Conservation (phyloP, 2,113 vertebrate species). For the Labeo rohita region DNA sequence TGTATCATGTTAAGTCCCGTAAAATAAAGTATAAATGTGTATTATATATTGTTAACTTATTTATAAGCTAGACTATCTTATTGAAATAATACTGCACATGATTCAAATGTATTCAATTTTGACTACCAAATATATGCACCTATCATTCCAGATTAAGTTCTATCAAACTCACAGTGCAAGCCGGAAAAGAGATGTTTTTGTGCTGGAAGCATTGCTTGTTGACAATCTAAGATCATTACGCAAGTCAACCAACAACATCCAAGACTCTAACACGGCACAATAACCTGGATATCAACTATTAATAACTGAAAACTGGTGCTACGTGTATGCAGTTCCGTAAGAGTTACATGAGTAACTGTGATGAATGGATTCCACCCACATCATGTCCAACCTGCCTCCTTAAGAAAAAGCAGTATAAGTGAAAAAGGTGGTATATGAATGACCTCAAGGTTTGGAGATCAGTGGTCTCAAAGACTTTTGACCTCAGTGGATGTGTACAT, state of each 20-base stretch:
- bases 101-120: conserved; percentile 42
- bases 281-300: not conserved
- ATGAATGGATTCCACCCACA: not conserved
- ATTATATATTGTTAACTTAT: conserved; percentile 75
- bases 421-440: not conserved
- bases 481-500: not conserved
- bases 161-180: conserved; percentile 13
- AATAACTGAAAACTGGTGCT: not conserved
- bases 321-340: conserved; percentile 11
- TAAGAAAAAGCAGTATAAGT: not conserved
- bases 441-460: not conserved
- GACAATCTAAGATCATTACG: not conserved
- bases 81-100: conserved; percentile 37
- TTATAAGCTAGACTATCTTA: conserved; percentile 53
- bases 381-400: not conserved
- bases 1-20: conserved; percentile 89
- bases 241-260: not conserved
- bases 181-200: not conserved
- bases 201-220: conserved; percentile 16
- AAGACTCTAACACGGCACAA: not conserved
- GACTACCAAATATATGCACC: conserved; percentile 33
- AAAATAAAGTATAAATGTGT: conserved; percentile 87
- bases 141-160: conserved; percentile 10
- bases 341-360: not conserved
- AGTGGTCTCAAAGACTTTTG: not conserved